A percentile compares a stretch with the other conserved stretches of the same genome.
Evolutionary conservation across 2,797 vertebrate species (phyloP).

Genomic region (Holocentrus rufus): DNA sequence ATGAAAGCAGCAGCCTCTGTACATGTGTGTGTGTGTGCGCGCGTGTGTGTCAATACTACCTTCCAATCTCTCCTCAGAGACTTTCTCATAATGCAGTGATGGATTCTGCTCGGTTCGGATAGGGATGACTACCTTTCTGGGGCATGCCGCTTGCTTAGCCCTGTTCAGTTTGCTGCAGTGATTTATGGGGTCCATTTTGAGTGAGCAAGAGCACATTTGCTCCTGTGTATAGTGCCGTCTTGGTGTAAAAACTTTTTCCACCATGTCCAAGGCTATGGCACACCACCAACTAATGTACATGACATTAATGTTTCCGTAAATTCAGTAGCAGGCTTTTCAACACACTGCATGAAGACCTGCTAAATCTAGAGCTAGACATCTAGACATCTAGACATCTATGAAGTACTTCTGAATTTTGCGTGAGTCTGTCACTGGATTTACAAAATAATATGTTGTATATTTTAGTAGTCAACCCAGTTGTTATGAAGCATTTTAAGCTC

Average conservation of each 20-base stretch:
- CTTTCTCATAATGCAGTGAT: slow-evolving; percentile 84
- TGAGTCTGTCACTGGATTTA: too few species aligned
- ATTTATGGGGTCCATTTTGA: slow-evolving; percentile 89
- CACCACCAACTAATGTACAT: not conserved
- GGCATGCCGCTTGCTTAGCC: slow-evolving; percentile 81
- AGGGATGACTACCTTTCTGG: slow-evolving; percentile 89
- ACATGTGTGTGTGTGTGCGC: slow-evolving; percentile 6
- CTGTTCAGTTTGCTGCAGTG: slow-evolving; percentile 84
- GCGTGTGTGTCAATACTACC: slow-evolving; percentile 42
- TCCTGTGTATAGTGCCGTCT: slow-evolving; percentile 43
- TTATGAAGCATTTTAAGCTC: too few species aligned
- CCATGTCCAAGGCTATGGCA: slow-evolving; percentile 2
- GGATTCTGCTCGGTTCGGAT: slow-evolving; percentile 75
- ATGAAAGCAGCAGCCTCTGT: slow-evolving; percentile 57
- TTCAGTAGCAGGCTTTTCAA: not conserved
- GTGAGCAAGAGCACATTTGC: slow-evolving; percentile 72
- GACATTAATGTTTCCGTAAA: not conserved
- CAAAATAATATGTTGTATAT: too few species aligned
- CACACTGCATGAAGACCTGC: not conserved
- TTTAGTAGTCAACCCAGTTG: too few species aligned
- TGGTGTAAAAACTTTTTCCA: slow-evolving; percentile 16
- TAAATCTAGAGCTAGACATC: not conserved
- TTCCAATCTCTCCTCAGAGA: slow-evolving; percentile 82
- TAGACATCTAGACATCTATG: too few species aligned
- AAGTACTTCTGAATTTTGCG: too few species aligned